Base-by-base conservation (phyloP, 2,888 invertebrate species). In the Rhodophaea formosa region DNA sequence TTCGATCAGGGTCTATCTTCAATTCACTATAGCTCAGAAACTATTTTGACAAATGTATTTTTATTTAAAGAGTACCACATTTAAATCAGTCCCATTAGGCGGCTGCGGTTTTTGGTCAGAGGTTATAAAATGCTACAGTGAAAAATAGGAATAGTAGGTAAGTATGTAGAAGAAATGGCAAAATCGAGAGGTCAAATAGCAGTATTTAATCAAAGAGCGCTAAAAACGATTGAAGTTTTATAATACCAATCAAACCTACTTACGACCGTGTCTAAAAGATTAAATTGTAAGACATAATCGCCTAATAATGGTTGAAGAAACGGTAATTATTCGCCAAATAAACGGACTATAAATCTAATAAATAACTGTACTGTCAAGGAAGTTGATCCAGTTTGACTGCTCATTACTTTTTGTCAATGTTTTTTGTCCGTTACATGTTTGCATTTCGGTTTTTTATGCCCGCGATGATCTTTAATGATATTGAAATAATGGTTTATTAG, bases 401-500 rank as follows among this genome's bases (percentile, higher is more conserved):
- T 75, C 72, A 74, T 75, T 79, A 74, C 60, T 73, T 77, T 75
- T 79, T 70, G 72, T 70, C 53, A 56, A 29, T 44, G 64, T 79
- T 80, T 82, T 72, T 71, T 65, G 62, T 46, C 30, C 58, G 59
- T 60, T 68, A 62, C 66, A 67, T 77, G 77, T 79, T 75, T 77
- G 75, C 79, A 74, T 77, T 47, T 70, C 64, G 51, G 64, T 69
- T 77, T 80, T 79, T 78, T 74, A n/a, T n/a, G 71, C 65, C 63
- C 65, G 66, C 72, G 75, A 80, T 75, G 75, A 80, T 81, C 78
- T 81, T 79, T 84, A 86, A 84, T 84, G 79, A 79, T 82, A 78
- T 75, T 70, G 75, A 79, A 79, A 82, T 82, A 76, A 80, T 82
- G 71, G 75, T 74, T 75, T 79, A 78, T 80, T 74, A 71, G 77